A percentile compares a stretch with the other conserved stretches of the same genome.
Evolutionary conservation across 1,140 invertebrate genomes (phyloP).

Genomic region (Cyrtorhinus lividipennis): DNA sequence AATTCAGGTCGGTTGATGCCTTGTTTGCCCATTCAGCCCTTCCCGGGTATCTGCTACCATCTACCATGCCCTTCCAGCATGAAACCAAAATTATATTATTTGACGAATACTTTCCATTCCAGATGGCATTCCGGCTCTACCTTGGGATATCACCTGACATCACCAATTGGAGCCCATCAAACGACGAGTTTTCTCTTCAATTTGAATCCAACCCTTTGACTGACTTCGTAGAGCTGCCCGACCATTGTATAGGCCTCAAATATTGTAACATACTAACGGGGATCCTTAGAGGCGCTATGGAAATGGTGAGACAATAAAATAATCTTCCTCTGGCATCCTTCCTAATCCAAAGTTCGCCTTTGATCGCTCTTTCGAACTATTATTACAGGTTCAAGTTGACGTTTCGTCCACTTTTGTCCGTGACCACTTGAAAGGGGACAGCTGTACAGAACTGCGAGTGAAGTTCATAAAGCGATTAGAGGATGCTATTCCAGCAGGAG

Average conservation of each 20-base stretch:
- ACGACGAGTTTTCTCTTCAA: conserved; percentile 92
- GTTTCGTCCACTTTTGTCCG: conserved; percentile 53
- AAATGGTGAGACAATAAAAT: conserved; percentile 65
- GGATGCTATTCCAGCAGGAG: conserved; percentile 93
- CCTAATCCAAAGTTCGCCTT: neutral
- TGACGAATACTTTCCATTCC: conserved; percentile 23
- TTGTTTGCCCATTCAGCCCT: no score
- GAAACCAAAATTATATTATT: neutral
- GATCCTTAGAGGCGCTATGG: conserved; percentile 81
- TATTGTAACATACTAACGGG: conserved; percentile 94
- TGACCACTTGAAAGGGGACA: conserved; percentile 92
- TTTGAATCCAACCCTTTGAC: conserved; percentile 91
- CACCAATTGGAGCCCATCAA: conserved; percentile 81
- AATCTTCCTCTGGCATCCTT: neutral
- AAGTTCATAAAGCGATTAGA: conserved; percentile 92
- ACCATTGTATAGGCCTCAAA: conserved; percentile 65
- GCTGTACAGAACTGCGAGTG: conserved; percentile 82
- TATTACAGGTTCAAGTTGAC: conserved; percentile 47
- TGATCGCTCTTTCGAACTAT: neutral
- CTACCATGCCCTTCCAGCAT: no score
- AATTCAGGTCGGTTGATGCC: conserved; percentile 76
- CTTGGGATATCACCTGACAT: conserved; percentile 80
- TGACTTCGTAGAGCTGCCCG: conserved; percentile 98
- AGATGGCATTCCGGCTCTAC: conserved; percentile 74
- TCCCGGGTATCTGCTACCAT: no score